Evolutionary conservation across 2,113 vertebrate species (phyloP), one percentile per base, ranked within the genome.

Genomic region (Tupaia tana): DNA sequence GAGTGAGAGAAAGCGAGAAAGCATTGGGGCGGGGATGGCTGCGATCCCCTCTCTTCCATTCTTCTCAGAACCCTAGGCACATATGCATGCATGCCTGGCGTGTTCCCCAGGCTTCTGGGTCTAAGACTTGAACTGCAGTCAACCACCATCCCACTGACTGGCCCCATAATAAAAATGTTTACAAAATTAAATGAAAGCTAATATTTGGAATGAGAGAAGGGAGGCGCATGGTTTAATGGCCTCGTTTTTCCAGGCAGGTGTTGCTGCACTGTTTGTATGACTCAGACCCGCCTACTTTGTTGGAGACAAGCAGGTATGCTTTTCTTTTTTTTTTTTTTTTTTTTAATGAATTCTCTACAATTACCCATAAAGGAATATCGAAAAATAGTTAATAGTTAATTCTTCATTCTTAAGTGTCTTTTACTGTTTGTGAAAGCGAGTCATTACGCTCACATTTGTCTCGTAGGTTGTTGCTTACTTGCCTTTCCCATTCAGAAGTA

Each of bases 241-340:
- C 90, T 67, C 90, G 43, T 92, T 97, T 97, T 91, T 96, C 61
- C 97, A 99, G 99, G 6, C 98, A 98, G 95, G 98, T 99, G 70
- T 96, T 99, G 91, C 70, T 99, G 98, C 98, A 99, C 7, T 99
- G 99, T 90, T 98, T 99, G 63, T 99, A 98, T 96, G 99, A 99
- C 96, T 98, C 99, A 12, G 99, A 99, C 97, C 99, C 99, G 20
- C 99, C 99, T 11, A 99, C 99, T 27, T 98, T 99, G 70, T 98
- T 99, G 95, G 99, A 99, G 98, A 99, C 99, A 22, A 99, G 98
- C 99, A 99, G 99, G 99, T 99, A 94, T 95, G 97, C 34, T 16
- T 91, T 90, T 85, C n/a, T 95, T 29, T 95, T 90, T 87, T 59
- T 70, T 95, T 25, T 95, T 90, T 89, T 59, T 70, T 16, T 91